Percentiles rank a stretch among this genome's conserved stretches.
Evolutionary conservation across 2,888 invertebrate genomes (phyloP).

Genomic region (Pyrochroa serraticornis): DNA sequence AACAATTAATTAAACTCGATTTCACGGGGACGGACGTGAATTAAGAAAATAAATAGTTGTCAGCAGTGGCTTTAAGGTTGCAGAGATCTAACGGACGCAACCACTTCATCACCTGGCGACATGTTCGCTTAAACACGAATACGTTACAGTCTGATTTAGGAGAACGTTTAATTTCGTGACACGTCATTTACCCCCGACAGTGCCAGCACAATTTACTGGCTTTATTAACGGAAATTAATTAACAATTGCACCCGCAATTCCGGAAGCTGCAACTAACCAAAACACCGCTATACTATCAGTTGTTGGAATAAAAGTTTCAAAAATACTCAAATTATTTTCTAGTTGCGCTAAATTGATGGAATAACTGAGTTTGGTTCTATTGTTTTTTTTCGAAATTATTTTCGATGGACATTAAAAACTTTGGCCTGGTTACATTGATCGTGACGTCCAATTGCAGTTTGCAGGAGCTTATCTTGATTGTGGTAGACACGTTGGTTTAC

Average conservation of each 20-base stretch:
- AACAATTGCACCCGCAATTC: constrained; percentile 17
- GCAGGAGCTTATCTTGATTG: constrained; percentile 10
- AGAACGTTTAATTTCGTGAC: constrained; percentile 33
- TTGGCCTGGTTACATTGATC: constrained; percentile 7
- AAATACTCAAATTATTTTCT: too few relatives aligned
- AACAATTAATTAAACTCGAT: constrained; percentile 9
- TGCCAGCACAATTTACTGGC: constrained; percentile 18
- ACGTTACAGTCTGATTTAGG: constrained; percentile 34
- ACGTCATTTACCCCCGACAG: constrained; percentile 35
- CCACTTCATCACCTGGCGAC: constrained; percentile 23
- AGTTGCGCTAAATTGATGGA: too few relatives aligned
- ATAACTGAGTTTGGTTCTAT: too few relatives aligned
- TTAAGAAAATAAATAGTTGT: constrained; percentile 25
- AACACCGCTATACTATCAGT: not conserved
- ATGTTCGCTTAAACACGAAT: constrained; percentile 16
- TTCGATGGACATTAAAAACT: not conserved
- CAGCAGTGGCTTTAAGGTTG: constrained; percentile 13
- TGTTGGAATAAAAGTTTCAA: too few relatives aligned
- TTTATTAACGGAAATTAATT: constrained; percentile 30
- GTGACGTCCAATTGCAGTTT: constrained; percentile 15
- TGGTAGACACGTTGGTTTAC: not conserved
- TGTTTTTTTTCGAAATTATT: too few relatives aligned
- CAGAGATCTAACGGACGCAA: constrained; percentile 1
- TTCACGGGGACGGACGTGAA: constrained; percentile 1
- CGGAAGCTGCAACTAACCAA: not conserved